A percentile compares a stretch with the other conserved stretches of the same genome.
phyloP scores from a whole-genome alignment of 2,888 invertebrate species.

The Tachina grossa region DNA sequence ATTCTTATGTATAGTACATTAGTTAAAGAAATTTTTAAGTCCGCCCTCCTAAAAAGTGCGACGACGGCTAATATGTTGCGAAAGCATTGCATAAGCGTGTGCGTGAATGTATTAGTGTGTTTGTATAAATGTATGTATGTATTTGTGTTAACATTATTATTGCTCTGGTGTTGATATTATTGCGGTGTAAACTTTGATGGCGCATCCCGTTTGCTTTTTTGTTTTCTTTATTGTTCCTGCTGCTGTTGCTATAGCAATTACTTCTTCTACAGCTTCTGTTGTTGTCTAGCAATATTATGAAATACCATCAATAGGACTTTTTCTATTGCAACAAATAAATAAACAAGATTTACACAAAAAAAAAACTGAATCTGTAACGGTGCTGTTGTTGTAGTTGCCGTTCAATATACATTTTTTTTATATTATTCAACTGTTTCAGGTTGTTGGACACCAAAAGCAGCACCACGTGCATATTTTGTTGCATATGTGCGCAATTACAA shows the following conservation, averaged over 20 bases:
- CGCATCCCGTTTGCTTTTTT: constrained; percentile 54
- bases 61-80: constrained; percentile 7
- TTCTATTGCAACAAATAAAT: constrained; percentile 4
- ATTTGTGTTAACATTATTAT: constrained; percentile 23
- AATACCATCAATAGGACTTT: constrained; percentile 53
- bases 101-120: background rate
- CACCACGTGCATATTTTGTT: constrained; percentile 63
- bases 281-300: constrained; percentile 54
- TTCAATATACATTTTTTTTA: constrained; percentile 18
- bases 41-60: background rate
- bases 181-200: constrained; percentile 70
- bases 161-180: constrained; percentile 67
- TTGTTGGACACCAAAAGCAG: constrained; percentile 62
- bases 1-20: background rate
- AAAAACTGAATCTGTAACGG: constrained; percentile 40
- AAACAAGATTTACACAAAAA: background rate
- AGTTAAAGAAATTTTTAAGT: background rate
- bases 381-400: constrained; percentile 58
- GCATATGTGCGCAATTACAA: constrained; percentile 24
- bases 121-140: background rate
- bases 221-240: constrained; percentile 28
- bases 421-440: constrained; percentile 64
- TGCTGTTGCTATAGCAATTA: constrained; percentile 34
- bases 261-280: constrained; percentile 32
- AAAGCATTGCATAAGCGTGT: background rate